Conservation (phyloP, 2,797 vertebrate genomes). For the Epinephelus malabaricus region DNA sequence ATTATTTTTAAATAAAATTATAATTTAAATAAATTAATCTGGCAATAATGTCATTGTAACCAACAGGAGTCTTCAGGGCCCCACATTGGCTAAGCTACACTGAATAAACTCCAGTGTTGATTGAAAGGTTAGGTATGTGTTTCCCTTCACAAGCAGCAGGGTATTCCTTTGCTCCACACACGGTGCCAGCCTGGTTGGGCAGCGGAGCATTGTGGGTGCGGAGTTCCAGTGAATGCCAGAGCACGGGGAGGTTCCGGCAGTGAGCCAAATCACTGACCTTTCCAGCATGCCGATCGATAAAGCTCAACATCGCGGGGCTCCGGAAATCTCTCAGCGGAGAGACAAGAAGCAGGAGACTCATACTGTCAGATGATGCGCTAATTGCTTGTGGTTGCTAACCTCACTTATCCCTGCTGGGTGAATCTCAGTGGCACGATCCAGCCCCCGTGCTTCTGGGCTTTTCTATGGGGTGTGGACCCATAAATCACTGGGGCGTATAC, state of each 20-base stretch:
- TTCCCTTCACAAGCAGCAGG: conserved; percentile 18
- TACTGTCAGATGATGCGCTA: conserved; percentile 79
- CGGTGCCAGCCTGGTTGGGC: conserved; percentile 34
- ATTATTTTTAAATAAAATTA: no score
- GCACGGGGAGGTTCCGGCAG: conserved; percentile 58
- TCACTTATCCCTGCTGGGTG: conserved; percentile 63
- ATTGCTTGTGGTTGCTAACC: conserved; percentile 77
- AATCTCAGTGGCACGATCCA: conserved; percentile 61
- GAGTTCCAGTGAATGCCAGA: conserved; percentile 64
- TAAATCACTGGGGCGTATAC: conserved; percentile 23
- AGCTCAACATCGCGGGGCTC: conserved; percentile 79
- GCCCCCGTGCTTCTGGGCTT: conserved; percentile 31
- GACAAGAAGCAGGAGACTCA: conserved; percentile 75
- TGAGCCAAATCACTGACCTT: conserved; percentile 82
- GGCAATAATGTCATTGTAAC: not conserved
- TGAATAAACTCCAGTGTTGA: not conserved
- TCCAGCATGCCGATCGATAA: conserved; percentile 78
- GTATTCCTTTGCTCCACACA: not conserved
- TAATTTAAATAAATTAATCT: no score
- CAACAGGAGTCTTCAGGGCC: not conserved
- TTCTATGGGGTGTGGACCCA: conserved; percentile 49
- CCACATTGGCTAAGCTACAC: not conserved
- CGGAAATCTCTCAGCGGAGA: conserved; percentile 82
- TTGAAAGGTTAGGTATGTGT: conserved; percentile 24
- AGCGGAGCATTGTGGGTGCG: conserved; percentile 46